These are phyloP conservation scores for Pelosia muscerda DNA, from an alignment of 2,888 invertebrate species.

Conservation along the genomic window DNA sequence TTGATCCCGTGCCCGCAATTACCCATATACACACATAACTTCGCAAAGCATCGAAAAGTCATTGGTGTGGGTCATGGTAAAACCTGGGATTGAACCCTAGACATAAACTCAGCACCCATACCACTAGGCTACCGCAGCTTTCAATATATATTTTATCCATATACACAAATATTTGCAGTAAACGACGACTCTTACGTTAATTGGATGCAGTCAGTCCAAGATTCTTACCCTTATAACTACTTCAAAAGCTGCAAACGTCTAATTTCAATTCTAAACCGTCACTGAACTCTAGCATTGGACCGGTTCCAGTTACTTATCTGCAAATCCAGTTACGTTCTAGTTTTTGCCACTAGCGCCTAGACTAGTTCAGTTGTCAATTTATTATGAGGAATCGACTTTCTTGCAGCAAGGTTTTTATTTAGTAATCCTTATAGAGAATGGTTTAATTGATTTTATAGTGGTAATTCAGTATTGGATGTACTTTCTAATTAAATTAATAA, in stretches of 20 bases:
- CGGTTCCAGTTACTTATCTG: slow-evolving; percentile 14
- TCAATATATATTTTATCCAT: no score
- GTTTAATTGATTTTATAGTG: neutral
- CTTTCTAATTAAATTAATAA: neutral
- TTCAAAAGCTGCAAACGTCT: neutral
- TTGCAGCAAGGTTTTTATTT: slow-evolving; percentile 1
- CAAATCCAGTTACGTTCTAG: slow-evolving; percentile 7
- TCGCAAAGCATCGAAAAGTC: no score
- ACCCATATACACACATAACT: no score
- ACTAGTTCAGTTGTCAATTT: slow-evolving; percentile 20
- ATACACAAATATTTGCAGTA: neutral
- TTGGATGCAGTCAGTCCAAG: no score
- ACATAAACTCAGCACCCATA: no score
- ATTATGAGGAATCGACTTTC: slow-evolving; percentile 5
- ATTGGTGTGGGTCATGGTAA: no score
- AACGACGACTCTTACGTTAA: neutral
- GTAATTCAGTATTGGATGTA: neutral
- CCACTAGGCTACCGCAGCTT: no score
- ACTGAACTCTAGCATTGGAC: slow-evolving; percentile 9
- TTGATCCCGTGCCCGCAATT: no score
- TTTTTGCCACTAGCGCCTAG: slow-evolving; percentile 5
- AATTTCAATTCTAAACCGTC: neutral
- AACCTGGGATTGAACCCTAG: no score
- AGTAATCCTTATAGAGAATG: slow-evolving; percentile 2
- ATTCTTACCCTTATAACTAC: no score